A percentile compares a stretch with the other conserved stretches of the same genome.
Evolutionary conservation across 2,797 vertebrate species (phyloP).

Genomic region (Enoplosus armatus): DNA sequence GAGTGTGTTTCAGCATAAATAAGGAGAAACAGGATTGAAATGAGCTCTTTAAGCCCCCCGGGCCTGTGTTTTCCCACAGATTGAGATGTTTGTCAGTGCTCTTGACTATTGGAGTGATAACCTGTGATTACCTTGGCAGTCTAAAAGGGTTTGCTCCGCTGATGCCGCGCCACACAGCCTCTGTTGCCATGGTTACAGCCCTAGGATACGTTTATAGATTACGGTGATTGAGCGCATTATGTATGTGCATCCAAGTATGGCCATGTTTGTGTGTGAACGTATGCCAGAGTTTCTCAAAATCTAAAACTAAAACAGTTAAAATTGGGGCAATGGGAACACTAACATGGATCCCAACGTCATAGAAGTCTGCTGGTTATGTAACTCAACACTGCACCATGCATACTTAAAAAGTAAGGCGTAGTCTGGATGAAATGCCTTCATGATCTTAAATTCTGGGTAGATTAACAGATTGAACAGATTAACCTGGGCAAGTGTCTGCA

Average conservation of each 20-base stretch:
- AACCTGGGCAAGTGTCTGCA: not conserved
- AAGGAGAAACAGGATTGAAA: not conserved
- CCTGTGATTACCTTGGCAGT: constrained; percentile 58
- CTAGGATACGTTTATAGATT: constrained; percentile 48
- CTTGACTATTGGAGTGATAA: constrained; percentile 30
- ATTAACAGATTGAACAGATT: constrained; percentile 17
- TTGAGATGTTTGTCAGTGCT: constrained; percentile 22
- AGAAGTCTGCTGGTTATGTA: constrained; percentile 52
- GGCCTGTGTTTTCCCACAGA: constrained; percentile 29
- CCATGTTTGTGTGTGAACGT: not conserved
- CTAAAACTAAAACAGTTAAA: constrained; percentile 4
- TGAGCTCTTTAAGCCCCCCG: not conserved
- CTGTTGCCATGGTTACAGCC: constrained; percentile 75
- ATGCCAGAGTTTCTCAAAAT: constrained; percentile 1
- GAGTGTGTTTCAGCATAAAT: not conserved
- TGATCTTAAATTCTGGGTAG: not conserved
- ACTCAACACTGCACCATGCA: constrained; percentile 35
- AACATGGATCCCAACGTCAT: not conserved
- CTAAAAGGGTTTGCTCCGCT: constrained; percentile 33
- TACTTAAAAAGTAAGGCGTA: constrained; percentile 30
- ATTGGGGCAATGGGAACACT: not conserved
- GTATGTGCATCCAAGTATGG: not conserved
- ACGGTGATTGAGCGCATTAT: constrained; percentile 1
- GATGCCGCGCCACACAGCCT: constrained; percentile 38
- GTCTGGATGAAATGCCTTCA: not conserved